A percentile compares a stretch with the other conserved stretches of the same genome.
Conservation (phyloP, 2,888 invertebrate genomes). For the Pteria penguin region DNA sequence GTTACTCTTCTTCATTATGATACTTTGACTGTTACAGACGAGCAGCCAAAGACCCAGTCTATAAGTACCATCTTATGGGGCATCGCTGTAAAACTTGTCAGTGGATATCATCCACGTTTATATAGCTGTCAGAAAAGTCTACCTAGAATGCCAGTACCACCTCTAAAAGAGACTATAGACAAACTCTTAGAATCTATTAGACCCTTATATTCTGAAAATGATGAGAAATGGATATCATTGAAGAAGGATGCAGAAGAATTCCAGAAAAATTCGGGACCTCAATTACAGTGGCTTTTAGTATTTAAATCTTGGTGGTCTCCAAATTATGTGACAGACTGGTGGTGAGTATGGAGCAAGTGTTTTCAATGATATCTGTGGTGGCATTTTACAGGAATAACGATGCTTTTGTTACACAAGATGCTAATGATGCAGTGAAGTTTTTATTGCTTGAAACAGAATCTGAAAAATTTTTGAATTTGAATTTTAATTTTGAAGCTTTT, state of each 20-base stretch:
- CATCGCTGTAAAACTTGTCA: constrained; percentile 64
- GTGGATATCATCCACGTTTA: constrained; percentile 71
- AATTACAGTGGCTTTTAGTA: constrained; percentile 80
- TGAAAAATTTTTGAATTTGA: no score
- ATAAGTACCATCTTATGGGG: constrained; percentile 79
- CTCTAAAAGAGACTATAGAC: constrained; percentile 70
- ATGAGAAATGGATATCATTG: constrained; percentile 76
- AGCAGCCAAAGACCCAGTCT: constrained; percentile 79
- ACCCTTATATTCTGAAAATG: constrained; percentile 78
- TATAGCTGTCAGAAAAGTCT: constrained; percentile 76
- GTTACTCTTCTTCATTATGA: background rate
- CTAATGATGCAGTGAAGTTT: no score
- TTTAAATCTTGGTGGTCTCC: constrained; percentile 81
- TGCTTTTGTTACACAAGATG: no score
- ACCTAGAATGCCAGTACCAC: constrained; percentile 74
- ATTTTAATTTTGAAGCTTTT: no score
- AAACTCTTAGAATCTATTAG: constrained; percentile 79
- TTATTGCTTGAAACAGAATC: no score
- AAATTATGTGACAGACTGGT: constrained; percentile 82
- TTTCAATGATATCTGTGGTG: no score
- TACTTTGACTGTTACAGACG: constrained; percentile 80
- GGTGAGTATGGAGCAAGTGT: no score
- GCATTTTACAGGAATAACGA: no score
- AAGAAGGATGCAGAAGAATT: constrained; percentile 78
- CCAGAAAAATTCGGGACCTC: constrained; percentile 78